Base-by-base conservation (phyloP, 2,797 vertebrate species). In the Pipistrellus pipistrellus region DNA sequence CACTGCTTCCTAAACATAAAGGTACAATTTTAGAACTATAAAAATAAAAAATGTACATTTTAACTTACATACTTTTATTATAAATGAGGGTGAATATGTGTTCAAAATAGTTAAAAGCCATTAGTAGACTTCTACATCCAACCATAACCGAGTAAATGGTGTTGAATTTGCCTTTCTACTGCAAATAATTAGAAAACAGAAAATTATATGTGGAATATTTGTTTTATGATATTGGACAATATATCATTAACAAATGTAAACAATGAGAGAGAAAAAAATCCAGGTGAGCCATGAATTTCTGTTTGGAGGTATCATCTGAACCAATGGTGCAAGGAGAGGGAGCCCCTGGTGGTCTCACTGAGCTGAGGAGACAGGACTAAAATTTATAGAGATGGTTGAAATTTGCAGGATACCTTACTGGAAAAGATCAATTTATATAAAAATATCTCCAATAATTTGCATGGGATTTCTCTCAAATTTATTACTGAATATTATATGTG, bases 21-120 rank as follows among this genome's bases (percentile, higher is more conserved):
- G 3, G 18, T 80, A 27, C 62, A 64, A 64, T n/a, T 82, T 91
- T 57, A 86, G 25, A 64, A 82, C 1, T 48, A 7, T 41, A 93
- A 81, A 83, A 46, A 38, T 86, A 6, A 90, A 69, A 68, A 27
- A 64, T 1, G 0, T 13, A 46, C 20, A 76, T 48, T 81, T 80
- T 80, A 68, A 75, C 25, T 55, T 91, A 15, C 0, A 73, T 76
- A 55, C 17, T 73, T 88, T 90, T 64, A 57, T 80, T 87, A 66
- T 44, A 9, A 90, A n/a, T 64, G 21, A 93, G 35, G 30, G 35
- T 57, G 11, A 90, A 23, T 53, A 57, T 57, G 15, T 4, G 17
- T 87, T 80, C 55, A 94, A 80, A 88, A 90, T 4, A 82, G 62
- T 73, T 73, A 81, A 90, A 92, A 78, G 3, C 11, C 15, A 32